Evolutionary conservation across 2,888 invertebrate genomes (phyloP).

Genomic region (Hypercompe scribonia): DNA sequence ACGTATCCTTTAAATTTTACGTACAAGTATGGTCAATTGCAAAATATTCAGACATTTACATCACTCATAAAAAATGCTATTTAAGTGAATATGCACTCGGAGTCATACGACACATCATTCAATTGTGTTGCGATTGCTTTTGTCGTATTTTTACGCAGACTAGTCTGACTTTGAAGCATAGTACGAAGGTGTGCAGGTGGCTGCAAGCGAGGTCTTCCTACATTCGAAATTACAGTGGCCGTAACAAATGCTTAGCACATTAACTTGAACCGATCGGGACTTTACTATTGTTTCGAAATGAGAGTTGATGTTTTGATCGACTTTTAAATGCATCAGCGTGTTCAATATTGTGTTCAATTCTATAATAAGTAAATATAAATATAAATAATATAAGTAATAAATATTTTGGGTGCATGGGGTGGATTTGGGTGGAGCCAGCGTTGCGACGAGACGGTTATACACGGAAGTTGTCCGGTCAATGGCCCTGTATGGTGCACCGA

Average conservation of each 20-base stretch:
- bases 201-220: constrained; percentile 50
- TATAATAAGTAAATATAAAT: too few relatives aligned
- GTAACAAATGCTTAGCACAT: constrained; percentile 54
- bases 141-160: constrained; percentile 40
- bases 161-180: constrained; percentile 42
- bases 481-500: too few relatives aligned
- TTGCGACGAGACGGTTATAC: too few relatives aligned
- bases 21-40: background rate
- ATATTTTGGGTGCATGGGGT: too few relatives aligned
- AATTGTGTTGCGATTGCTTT: constrained; percentile 27
- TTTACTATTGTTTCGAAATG: constrained; percentile 17
- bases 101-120: constrained; percentile 27
- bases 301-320: background rate
- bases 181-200: constrained; percentile 40
- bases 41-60: background rate
- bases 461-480: too few relatives aligned
- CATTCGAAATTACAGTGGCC: constrained; percentile 43
- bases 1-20: background rate
- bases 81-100: constrained; percentile 32
- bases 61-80: constrained; percentile 28
- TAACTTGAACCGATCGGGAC: constrained; percentile 44
- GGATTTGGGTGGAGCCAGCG: too few relatives aligned
- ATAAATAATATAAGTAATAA: too few relatives aligned
- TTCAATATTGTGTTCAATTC: background rate
- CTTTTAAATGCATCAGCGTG: background rate